Evolutionary conservation across 2,797 vertebrate species (phyloP).

Genomic region (Fundulus diaphanus): DNA sequence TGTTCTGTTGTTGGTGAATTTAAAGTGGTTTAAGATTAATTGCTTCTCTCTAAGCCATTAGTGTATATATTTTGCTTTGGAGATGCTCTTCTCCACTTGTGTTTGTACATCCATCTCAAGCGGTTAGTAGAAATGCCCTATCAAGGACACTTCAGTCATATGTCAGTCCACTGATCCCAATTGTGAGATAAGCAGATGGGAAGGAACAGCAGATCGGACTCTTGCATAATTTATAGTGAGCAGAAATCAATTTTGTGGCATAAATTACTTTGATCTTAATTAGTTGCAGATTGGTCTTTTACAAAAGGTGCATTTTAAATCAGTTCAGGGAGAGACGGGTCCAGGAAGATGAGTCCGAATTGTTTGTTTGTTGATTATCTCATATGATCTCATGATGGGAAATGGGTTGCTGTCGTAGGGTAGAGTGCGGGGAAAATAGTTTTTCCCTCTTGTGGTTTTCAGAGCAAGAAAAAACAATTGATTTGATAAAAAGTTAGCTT

Average conservation of each 20-base stretch:
- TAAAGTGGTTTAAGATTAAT: conserved; percentile 30
- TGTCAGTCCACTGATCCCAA: conserved; percentile 66
- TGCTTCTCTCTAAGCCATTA: conserved; percentile 19
- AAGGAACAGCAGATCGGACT: conserved; percentile 42
- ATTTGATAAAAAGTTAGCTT: not conserved
- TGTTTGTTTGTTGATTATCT: conserved; percentile 38
- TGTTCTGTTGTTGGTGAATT: conserved; percentile 9
- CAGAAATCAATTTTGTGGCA: conserved; percentile 74
- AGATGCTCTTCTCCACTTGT: conserved; percentile 16
- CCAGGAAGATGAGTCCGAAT: conserved; percentile 9
- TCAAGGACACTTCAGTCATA: conserved; percentile 71
- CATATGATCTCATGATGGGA: conserved; percentile 23
- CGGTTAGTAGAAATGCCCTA: conserved; percentile 50
- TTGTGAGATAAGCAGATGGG: conserved; percentile 59
- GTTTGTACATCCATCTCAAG: conserved; percentile 22
- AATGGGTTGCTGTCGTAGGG: conserved; percentile 19
- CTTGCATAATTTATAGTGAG: conserved; percentile 74
- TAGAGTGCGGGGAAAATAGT: conserved; percentile 4
- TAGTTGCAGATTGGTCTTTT: conserved; percentile 72
- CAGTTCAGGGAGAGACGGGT: conserved; percentile 45
- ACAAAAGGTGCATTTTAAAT: conserved; percentile 71
- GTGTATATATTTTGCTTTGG: conserved; percentile 18
- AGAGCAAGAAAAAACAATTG: not conserved
- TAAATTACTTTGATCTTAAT: conserved; percentile 78
- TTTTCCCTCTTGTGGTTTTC: not conserved